Base-by-base conservation (phyloP, 1,140 invertebrate species). In the Brachionus rubens region DNA sequence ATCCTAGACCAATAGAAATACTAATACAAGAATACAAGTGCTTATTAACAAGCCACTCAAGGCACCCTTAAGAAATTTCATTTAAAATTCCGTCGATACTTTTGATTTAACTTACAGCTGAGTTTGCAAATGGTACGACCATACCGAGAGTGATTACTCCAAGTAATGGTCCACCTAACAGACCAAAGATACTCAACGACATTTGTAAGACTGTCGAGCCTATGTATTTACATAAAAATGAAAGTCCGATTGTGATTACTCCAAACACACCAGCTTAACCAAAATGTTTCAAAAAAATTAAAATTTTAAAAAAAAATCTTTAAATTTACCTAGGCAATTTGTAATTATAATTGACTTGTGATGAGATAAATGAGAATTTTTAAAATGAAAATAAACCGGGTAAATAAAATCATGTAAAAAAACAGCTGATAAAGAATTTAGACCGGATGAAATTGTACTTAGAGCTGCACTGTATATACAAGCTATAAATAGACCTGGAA, bases 361-460 rank as follows among this genome's bases (percentile, higher is more conserved):
- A 78, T 76, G 30, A 56, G 77, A n/a, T 16, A 72, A 36, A 16
- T 33, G 36, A 24, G 30, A 26, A 14, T 21, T 19, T 72, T 54
- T 54, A 50, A 43, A 28, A 26, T 24, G 16, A 28, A 26, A n/a
- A 40, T 68, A 48, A 14, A 59, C n/a, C 30, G 72, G 72, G 70
- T 56, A 80, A 79, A 79, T 79, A 75, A 76, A 76, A 84, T 97
- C 94, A 83, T 96, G 90, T 81, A 92, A 90, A 1, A 91, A 91
- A 5, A 96, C 91, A 0, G 94, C 93, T 0, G 93, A 90, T 52
- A 96, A 83, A 0, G 93, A 94, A 81, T 95, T 96, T 65, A 96
- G 82, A 67, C 92, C 92, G 24, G 92, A 92, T 0, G 93, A 93
- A 1, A 96, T 91, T 2, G 94, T 96, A 80, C 92, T 94, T 1